Evolutionary conservation across 2,888 invertebrate species (phyloP).

Genomic region (Coremacera marginata): DNA sequence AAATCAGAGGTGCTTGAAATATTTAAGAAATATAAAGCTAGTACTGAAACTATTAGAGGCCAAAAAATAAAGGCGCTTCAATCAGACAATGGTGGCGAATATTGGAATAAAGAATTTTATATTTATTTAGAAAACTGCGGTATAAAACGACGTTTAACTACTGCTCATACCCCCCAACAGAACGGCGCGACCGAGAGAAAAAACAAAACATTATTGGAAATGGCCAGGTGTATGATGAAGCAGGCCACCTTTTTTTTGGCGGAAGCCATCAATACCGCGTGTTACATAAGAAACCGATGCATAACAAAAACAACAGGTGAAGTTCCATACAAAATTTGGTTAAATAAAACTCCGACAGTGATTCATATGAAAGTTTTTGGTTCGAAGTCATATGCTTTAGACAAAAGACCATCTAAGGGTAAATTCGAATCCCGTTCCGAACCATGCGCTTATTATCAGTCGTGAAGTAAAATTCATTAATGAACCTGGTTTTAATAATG

Average conservation of each 20-base stretch:
- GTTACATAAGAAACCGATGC: conserved; percentile 45
- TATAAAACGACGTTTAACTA: conserved; percentile 45
- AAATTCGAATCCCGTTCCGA: conserved; percentile 43
- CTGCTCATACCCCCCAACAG: conserved; percentile 48
- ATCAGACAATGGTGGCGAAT: conserved; percentile 47
- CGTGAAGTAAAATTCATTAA: conserved; percentile 45
- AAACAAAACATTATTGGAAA: conserved; percentile 48
- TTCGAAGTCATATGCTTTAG: conserved; percentile 34
- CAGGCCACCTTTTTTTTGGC: conserved; percentile 47
- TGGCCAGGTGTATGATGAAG: conserved; percentile 49
- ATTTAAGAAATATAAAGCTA: conserved; percentile 41
- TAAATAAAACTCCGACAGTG: conserved; percentile 37
- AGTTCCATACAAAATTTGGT: conserved; percentile 38
- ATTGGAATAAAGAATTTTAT: conserved; percentile 46
- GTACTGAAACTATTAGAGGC: conserved; percentile 37
- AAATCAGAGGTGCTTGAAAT: conserved; percentile 41
- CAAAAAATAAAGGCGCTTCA: conserved; percentile 42
- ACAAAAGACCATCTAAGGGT: conserved; percentile 30
- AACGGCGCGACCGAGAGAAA: conserved; percentile 49
- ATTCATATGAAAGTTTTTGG: conserved; percentile 39
- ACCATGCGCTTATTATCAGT: conserved; percentile 40
- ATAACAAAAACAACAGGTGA: conserved; percentile 37
- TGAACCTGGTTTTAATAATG: no score
- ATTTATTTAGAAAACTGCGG: no score
- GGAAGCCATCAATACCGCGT: conserved; percentile 42